A percentile compares a stretch with the other conserved stretches of the same genome.
These are phyloP conservation scores for Oncopodura yosiiana DNA, from an alignment of 1,140 invertebrate species.

Conservation along the genomic window DNA sequence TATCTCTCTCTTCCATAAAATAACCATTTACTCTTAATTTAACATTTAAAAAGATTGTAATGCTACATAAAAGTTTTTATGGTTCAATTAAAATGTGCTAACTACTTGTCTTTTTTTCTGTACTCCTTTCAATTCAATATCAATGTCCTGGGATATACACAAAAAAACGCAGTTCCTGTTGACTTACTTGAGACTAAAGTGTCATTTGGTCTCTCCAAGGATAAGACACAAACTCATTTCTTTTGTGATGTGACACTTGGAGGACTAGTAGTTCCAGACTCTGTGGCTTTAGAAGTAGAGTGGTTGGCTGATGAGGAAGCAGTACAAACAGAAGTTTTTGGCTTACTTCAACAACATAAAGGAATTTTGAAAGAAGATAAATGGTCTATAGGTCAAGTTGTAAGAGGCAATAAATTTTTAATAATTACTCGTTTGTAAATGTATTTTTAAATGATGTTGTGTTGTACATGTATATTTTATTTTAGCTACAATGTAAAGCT, in stretches of 20 bases:
- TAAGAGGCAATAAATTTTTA: constrained; percentile 14
- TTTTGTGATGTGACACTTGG: constrained; percentile 34
- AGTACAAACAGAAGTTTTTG: constrained; percentile 35
- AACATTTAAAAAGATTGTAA: too few species aligned
- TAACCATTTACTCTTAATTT: constrained; percentile 1
- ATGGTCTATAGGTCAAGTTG: constrained; percentile 35
- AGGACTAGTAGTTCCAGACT: constrained; percentile 33
- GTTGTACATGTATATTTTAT: not conserved
- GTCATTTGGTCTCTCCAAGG: constrained; percentile 28
- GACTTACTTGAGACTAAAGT: constrained; percentile 36
- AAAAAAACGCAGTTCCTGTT: constrained; percentile 29
- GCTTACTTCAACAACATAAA: constrained; percentile 33
- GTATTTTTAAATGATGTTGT: not conserved
- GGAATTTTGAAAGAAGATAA: constrained; percentile 35
- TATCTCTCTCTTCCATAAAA: too few species aligned
- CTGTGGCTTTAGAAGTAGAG: constrained; percentile 34
- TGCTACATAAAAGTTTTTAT: too few species aligned
- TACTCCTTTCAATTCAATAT: too few species aligned
- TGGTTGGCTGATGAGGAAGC: constrained; percentile 34
- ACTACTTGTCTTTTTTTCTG: too few species aligned
- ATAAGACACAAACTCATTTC: constrained; percentile 29
- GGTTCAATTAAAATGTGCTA: too few species aligned
- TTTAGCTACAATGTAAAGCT: constrained; percentile 35
- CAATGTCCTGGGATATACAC: constrained; percentile 2
- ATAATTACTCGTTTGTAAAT: constrained; percentile 3